Conservation (phyloP, 2,888 invertebrate genomes). For the Scaptomyza flava region DNA sequence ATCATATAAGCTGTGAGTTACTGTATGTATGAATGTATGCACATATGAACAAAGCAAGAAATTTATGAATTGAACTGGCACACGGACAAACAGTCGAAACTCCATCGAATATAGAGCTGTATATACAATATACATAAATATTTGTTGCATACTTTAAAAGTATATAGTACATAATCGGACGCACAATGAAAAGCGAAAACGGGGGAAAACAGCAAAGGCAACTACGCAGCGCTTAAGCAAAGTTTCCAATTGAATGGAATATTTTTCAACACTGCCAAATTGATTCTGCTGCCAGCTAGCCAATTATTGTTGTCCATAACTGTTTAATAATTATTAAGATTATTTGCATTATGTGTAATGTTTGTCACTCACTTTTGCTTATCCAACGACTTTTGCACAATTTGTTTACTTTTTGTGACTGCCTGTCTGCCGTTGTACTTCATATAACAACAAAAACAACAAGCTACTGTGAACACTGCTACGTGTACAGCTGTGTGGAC, state of each 20-base stretch:
- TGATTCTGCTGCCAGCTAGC: slow-evolving; percentile 45
- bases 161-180: slow-evolving; percentile 13
- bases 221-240: slow-evolving; percentile 58
- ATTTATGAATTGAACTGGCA: slow-evolving; percentile 24
- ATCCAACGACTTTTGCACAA: slow-evolving; percentile 61
- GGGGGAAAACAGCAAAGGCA: slow-evolving; percentile 46
- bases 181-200: slow-evolving; percentile 34
- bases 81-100: slow-evolving; percentile 34
- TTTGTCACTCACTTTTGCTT: slow-evolving; percentile 26
- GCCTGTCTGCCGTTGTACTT: slow-evolving; percentile 36
- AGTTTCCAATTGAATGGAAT: slow-evolving; percentile 42
- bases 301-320: slow-evolving; percentile 46
- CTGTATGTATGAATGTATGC: slow-evolving; percentile 2
- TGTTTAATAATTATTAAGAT: slow-evolving; percentile 42
- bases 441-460: slow-evolving; percentile 46
- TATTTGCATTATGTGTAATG: slow-evolving; percentile 28
- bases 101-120: slow-evolving; percentile 31
- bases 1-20: too few relatives aligned
- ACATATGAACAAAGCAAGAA: slow-evolving; percentile 42
- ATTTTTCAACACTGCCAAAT: slow-evolving; percentile 56
- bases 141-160: not conserved
- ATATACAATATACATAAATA: slow-evolving; percentile 31
- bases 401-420: slow-evolving; percentile 40
- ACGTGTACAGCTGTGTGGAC: slow-evolving; percentile 70
- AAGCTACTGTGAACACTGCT: slow-evolving; percentile 55